Percentiles rank a stretch among this genome's conserved stretches.
phyloP scores from a whole-genome alignment of 2,113 vertebrate genomes.

The Antennarius striatus region DNA sequence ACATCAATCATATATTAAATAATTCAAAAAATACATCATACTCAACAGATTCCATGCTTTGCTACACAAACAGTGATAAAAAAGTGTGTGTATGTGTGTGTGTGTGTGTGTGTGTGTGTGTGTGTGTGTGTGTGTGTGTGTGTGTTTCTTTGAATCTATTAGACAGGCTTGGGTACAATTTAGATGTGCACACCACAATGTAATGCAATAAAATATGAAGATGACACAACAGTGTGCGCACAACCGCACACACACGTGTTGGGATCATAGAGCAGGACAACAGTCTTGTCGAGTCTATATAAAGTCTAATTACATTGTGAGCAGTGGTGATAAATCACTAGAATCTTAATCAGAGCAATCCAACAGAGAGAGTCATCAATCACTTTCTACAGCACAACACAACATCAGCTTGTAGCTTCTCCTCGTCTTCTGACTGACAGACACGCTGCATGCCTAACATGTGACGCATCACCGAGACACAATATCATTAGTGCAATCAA shows the following conservation, averaged over 20 bases:
- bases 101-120: no score
- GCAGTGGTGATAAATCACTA: slow-evolving; percentile 77
- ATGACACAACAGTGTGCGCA: slow-evolving; percentile 14
- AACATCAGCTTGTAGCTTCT: slow-evolving; percentile 47
- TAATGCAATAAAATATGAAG: slow-evolving; percentile 32
- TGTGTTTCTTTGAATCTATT: slow-evolving; percentile 38
- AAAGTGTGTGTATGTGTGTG: no score
- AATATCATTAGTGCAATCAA: slow-evolving; percentile 71
- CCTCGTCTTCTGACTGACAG: slow-evolving; percentile 48
- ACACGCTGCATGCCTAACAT: slow-evolving; percentile 35
- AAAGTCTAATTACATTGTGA: slow-evolving; percentile 77
- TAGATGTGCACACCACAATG: slow-evolving; percentile 36
- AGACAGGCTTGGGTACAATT: slow-evolving; percentile 33
- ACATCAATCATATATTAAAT: slow-evolving; percentile 75
- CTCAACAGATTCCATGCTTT: slow-evolving; percentile 45
- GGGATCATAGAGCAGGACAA: slow-evolving; percentile 46
- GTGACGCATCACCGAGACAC: slow-evolving; percentile 55
- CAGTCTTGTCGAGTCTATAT: slow-evolving; percentile 61
- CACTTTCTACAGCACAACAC: slow-evolving; percentile 62
- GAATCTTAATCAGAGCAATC: slow-evolving; percentile 78
- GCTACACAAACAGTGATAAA: slow-evolving; percentile 30
- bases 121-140: no score
- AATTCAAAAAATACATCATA: slow-evolving; percentile 54
- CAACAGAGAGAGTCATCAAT: slow-evolving; percentile 78
- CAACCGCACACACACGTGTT: slow-evolving; percentile 30